These are phyloP conservation scores for Drosophila formosana DNA, from an alignment of 2,888 invertebrate genomes.

Conservation along the genomic window DNA sequence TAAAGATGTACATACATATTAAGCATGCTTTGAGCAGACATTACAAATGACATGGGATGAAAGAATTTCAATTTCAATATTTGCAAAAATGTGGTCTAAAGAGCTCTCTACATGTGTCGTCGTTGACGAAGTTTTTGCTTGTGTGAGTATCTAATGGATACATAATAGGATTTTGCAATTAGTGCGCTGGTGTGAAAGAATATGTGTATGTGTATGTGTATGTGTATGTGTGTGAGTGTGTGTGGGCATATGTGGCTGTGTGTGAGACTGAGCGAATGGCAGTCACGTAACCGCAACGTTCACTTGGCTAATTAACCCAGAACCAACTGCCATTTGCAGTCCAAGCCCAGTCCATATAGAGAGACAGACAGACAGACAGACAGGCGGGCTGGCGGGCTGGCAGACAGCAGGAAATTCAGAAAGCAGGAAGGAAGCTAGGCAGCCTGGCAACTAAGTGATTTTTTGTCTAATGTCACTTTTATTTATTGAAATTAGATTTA, in stretches of 20 bases:
- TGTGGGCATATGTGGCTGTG: conserved; percentile 23
- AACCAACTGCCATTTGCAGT: conserved; percentile 73
- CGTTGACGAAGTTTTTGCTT: conserved; percentile 43
- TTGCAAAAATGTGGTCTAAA: conserved; percentile 28
- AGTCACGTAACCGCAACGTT: conserved; percentile 70
- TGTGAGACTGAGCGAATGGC: conserved; percentile 26
- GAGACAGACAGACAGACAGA: conserved; percentile 11
- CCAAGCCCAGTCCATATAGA: conserved; percentile 39
- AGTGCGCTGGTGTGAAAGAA: conserved; percentile 51
- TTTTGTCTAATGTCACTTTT: conserved; percentile 67
- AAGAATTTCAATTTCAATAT: conserved; percentile 36
- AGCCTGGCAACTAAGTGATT: conserved; percentile 61
- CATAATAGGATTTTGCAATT: conserved; percentile 82
- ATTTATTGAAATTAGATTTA: conserved; percentile 73
- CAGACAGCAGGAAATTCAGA: conserved; percentile 22
- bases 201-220: conserved; percentile 25
- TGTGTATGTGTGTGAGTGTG: conserved; percentile 28
- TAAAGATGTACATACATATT: conserved; percentile 24
- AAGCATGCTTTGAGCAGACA: conserved; percentile 34
- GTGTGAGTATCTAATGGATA: conserved; percentile 81
- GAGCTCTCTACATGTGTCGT: conserved; percentile 17
- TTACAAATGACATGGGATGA: conserved; percentile 16
- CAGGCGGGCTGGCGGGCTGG: conserved; percentile 4
- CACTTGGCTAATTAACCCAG: conserved; percentile 74
- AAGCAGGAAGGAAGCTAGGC: conserved; percentile 21